Evolutionary conservation across 2,797 vertebrate genomes (phyloP).

Genomic region (Eremophila alpestris): DNA sequence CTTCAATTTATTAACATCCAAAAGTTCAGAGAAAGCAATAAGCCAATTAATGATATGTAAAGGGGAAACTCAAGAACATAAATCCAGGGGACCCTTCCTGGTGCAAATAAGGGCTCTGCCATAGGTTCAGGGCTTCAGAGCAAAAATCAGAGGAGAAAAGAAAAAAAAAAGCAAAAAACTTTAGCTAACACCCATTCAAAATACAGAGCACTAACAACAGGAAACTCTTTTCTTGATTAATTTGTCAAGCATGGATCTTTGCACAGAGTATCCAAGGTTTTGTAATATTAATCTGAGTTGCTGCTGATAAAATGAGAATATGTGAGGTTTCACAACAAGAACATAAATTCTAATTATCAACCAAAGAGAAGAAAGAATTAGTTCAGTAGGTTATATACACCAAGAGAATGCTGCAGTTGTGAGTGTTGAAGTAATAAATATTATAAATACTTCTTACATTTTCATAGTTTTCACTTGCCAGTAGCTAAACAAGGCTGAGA

Average conservation of each 20-base stretch:
- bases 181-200: background rate
- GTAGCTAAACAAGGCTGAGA: constrained; percentile 19
- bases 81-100: background rate
- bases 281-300: constrained; percentile 5
- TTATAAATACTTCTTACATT: constrained; percentile 26
- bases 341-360: constrained; percentile 43
- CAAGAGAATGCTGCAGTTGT: background rate
- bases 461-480: constrained; percentile 1
- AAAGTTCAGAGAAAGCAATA: background rate
- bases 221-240: background rate
- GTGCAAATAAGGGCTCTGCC: background rate
- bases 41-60: background rate
- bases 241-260: constrained; percentile 13
- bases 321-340: background rate
- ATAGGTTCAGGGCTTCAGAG: background rate
- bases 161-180: rapidly evolving
- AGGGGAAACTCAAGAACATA: background rate
- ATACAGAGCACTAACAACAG: background rate
- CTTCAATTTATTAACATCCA: background rate
- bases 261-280: background rate
- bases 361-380: constrained; percentile 21
- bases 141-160: background rate
- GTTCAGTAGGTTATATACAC: background rate
- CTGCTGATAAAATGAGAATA: constrained; percentile 18
- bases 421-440: constrained; percentile 20